Evolutionary conservation across 2,113 vertebrate species (phyloP).

Genomic region (Neotoma lepida): DNA sequence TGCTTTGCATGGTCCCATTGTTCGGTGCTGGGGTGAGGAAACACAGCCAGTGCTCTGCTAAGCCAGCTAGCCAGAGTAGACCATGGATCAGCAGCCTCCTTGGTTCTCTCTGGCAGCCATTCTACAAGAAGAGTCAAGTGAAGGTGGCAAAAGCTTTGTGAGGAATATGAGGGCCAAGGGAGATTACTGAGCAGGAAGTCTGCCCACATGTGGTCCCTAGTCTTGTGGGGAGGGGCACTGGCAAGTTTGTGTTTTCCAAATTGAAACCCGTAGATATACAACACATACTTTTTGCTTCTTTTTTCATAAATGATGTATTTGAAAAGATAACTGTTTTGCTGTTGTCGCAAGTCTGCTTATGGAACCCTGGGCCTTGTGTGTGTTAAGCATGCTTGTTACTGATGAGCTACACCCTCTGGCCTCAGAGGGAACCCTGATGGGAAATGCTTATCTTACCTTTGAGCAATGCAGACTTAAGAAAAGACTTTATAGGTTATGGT

Average conservation of each 20-base stretch:
- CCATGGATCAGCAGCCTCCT: neutral
- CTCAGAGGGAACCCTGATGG: neutral
- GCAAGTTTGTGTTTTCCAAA: neutral
- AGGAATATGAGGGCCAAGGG: neutral
- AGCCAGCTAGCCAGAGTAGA: constrained; percentile 31
- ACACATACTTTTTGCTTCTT: neutral
- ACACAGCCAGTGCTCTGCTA: constrained; percentile 63
- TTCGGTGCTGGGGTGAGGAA: constrained; percentile 65
- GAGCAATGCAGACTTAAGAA: constrained; percentile 61
- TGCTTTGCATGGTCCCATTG: constrained; percentile 66
- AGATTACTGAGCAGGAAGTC: neutral
- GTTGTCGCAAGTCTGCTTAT: neutral
- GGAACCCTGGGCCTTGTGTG: neutral
- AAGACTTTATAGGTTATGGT: constrained; percentile 47
- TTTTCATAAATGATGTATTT: constrained; percentile 70
- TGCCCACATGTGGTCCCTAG: neutral
- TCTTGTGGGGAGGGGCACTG: neutral
- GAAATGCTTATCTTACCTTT: constrained; percentile 3
- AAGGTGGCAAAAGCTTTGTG: constrained; percentile 55
- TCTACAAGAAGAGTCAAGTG: neutral
- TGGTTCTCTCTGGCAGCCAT: neutral
- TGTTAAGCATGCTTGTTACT: neutral
- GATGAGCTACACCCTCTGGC: neutral
- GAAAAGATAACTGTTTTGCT: constrained; percentile 46
- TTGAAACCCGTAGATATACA: neutral